Base-by-base conservation (phyloP, 2,113 vertebrate genomes). In the Phylloscopus trochiloides region DNA sequence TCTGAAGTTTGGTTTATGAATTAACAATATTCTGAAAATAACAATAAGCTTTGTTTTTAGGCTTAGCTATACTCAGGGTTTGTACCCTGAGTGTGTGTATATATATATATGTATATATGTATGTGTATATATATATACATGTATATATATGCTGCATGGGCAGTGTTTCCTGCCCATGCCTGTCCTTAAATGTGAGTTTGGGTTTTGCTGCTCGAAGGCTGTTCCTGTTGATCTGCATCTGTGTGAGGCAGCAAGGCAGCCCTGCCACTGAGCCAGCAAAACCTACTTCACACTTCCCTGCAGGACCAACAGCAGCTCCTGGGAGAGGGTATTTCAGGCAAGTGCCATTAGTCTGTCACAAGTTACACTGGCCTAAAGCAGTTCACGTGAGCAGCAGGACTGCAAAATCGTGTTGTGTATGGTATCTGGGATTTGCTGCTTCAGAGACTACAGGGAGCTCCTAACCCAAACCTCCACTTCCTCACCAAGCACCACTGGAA, bases 1-100 rank as follows among this genome's bases (percentile, higher is more conserved):
- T 90, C 75, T 77, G 88, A 94, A 70, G 51, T 90, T 86, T 77
- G 50, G 58, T 61, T 94, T 94, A 58, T 88, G 68, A 92, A 77
- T 90, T 88, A 77, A 71, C 51, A 71, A 40, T 83, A 83, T 58
- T 86, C 51, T 66, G 55, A 93, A 92, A 88, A 72, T 26, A 92
- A 47, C 32, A 68, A 21, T 62, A 38, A 70, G 38, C 12, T 75
- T 90, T 72, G 51, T 5, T 71, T 95, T 74, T 24, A 67, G 51
- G 19, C 59, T 74, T 86, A 74, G 75, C 47, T 43, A 3, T 36
- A 26, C 47, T 51, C 36, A 43, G 24, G n/a, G 15, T 74, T 86
- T 86, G 55, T 71, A n/a, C 68, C 26, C 40, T 40, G 40, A 40
- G 38, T 40, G 38, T 40, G 38, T 40, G 38, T 40, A 12, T 40